These are phyloP conservation scores for Ptilorrhoa leucosticta DNA, from an alignment of 2,113 vertebrate genomes.

Conservation along the genomic window DNA sequence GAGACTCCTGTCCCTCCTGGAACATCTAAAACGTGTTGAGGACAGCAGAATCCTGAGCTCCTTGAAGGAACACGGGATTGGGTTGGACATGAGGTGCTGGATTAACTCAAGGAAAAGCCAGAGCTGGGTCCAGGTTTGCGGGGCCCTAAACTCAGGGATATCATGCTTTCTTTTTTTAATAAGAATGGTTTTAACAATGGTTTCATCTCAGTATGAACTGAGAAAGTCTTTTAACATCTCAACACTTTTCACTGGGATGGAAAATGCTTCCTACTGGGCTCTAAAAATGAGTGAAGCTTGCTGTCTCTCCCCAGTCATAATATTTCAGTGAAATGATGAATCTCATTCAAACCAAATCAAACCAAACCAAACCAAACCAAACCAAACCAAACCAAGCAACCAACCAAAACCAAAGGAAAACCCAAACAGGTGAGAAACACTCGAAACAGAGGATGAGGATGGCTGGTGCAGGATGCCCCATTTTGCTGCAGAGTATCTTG, in stretches of 20 bases:
- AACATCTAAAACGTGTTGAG: rapidly evolving
- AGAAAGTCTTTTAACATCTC: background rate
- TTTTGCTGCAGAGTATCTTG: background rate
- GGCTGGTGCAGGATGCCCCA: background rate
- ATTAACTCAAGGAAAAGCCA: background rate
- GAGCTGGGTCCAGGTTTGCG: background rate
- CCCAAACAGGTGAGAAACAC: background rate
- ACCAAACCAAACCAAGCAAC: background rate
- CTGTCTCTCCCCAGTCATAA: background rate
- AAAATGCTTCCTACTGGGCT: background rate
- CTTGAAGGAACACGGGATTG: rapidly evolving
- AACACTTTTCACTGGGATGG: background rate
- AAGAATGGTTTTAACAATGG: background rate
- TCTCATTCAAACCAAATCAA: background rate
- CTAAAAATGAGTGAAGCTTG: background rate
- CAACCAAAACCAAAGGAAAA: background rate
- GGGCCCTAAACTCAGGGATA: background rate
- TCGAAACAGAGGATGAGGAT: background rate
- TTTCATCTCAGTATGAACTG: background rate
- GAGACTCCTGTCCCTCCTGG: background rate
- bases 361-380: background rate
- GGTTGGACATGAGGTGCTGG: background rate
- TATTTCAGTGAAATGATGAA: background rate
- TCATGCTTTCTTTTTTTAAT: background rate
- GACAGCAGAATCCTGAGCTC: background rate